phyloP scores from a whole-genome alignment of 2,888 invertebrate species.

The Drosophila kokeensis region DNA sequence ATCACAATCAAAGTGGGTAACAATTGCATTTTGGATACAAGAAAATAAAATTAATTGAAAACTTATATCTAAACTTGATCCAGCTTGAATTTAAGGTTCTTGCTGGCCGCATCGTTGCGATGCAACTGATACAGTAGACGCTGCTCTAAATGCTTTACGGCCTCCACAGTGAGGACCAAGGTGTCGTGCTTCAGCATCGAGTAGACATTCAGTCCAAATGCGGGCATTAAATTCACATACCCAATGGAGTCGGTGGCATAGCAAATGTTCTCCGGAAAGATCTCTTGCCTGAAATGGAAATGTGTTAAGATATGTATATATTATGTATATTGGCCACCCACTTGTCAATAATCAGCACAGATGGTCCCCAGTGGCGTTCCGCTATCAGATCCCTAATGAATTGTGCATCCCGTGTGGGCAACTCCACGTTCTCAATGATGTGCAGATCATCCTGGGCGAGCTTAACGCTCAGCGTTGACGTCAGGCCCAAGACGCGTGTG shows the following conservation, averaged over 20 bases:
- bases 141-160: conserved; percentile 93
- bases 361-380: conserved; percentile 97
- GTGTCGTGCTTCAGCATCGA: conserved; percentile 99
- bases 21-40: conserved; percentile 51
- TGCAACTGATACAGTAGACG: conserved; percentile 90
- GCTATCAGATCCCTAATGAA: conserved; percentile 93
- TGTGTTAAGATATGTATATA: background rate
- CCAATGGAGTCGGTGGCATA: conserved; percentile 91
- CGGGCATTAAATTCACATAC: conserved; percentile 97
- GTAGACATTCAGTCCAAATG: conserved; percentile 97
- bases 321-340: conserved; percentile 85
- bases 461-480: conserved; percentile 94
- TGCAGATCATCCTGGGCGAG: conserved; percentile 98
- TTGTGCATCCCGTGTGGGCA: conserved; percentile 92
- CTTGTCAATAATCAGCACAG: conserved; percentile 96
- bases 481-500: conserved; percentile 91
- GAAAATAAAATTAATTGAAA: conserved; percentile 73
- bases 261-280: conserved; percentile 95
- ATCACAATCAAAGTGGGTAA: conserved; percentile 3
- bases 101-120: conserved; percentile 86
- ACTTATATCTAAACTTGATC: conserved; percentile 86
- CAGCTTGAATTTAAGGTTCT: conserved; percentile 87
- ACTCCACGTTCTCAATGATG: conserved; percentile 93
- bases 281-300: conserved; percentile 89
- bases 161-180: conserved; percentile 93